phyloP scores from a whole-genome alignment of 2,797 vertebrate species.

The Chloroceryle amazona region DNA sequence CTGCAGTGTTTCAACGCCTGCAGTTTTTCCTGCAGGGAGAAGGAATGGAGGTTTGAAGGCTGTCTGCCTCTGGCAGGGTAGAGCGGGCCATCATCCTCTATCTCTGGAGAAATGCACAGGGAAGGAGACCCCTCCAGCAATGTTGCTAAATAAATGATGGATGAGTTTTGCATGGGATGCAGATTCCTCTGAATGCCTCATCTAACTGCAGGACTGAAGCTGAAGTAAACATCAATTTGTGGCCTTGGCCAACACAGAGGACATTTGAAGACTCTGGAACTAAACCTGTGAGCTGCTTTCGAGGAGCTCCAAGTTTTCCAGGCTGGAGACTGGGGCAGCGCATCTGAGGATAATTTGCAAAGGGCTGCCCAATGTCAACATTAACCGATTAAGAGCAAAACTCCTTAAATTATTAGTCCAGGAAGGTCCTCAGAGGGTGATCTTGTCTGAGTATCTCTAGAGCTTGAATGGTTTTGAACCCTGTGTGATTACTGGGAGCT shows the following conservation, averaged over 20 bases:
- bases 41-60: slow-evolving; percentile 9
- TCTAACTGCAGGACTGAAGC: background rate
- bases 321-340: background rate
- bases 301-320: background rate
- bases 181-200: background rate
- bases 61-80: fast-evolving
- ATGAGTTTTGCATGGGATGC: background rate
- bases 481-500: background rate
- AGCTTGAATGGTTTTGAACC: background rate
- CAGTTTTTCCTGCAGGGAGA: background rate
- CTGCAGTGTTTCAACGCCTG: fast-evolving
- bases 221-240: background rate
- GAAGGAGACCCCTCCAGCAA: background rate
- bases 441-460: background rate
- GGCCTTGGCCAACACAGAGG: background rate
- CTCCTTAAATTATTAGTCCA: background rate
- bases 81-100: fast-evolving
- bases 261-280: background rate
- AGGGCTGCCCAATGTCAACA: background rate
- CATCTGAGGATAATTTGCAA: background rate
- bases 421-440: background rate
- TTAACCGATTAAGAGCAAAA: background rate
- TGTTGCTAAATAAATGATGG: background rate
- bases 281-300: background rate
- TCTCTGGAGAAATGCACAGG: background rate